A percentile compares a stretch with the other conserved stretches of the same genome.
These are phyloP conservation scores for Idaea straminata DNA, from an alignment of 2,888 invertebrate genomes.

Conservation along the genomic window DNA sequence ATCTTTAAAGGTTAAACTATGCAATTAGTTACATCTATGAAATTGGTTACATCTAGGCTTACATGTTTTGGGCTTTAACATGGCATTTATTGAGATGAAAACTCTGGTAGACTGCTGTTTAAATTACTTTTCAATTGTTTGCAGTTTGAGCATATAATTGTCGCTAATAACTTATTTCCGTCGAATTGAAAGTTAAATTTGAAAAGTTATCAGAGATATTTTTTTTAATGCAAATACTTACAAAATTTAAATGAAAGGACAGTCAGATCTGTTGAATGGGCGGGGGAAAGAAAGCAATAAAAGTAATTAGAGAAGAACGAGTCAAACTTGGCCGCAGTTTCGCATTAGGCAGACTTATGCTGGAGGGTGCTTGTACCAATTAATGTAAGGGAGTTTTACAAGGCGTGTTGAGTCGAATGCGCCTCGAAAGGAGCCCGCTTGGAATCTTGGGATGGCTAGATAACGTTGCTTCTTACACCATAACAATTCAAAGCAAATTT, in stretches of 20 bases:
- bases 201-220: constrained; percentile 20
- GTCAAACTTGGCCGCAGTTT: constrained; percentile 57
- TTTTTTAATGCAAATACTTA: constrained; percentile 15
- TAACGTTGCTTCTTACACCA: not conserved
- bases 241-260: constrained; percentile 41
- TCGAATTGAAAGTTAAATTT: constrained; percentile 13
- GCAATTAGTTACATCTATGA: too few relatives aligned
- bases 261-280: constrained; percentile 47
- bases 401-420: not conserved
- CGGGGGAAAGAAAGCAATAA: constrained; percentile 56
- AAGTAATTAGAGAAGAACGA: constrained; percentile 61
- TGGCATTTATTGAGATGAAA: too few relatives aligned
- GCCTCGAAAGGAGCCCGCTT: not conserved
- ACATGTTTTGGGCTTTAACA: too few relatives aligned
- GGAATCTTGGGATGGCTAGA: not conserved
- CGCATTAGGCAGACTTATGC: constrained; percentile 60
- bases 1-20: too few relatives aligned
- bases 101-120: too few relatives aligned
- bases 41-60: too few relatives aligned
- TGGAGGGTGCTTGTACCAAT: constrained; percentile 59
- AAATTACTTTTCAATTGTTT: constrained; percentile 4
- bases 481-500: not conserved
- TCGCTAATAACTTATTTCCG: constrained; percentile 10
- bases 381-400: constrained; percentile 46
- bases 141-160: constrained; percentile 2